A percentile compares a stretch with the other conserved stretches of the same genome.
These are phyloP conservation scores for Acanthopagrus latus DNA, from an alignment of 2,797 vertebrate species.

Conservation along the genomic window DNA sequence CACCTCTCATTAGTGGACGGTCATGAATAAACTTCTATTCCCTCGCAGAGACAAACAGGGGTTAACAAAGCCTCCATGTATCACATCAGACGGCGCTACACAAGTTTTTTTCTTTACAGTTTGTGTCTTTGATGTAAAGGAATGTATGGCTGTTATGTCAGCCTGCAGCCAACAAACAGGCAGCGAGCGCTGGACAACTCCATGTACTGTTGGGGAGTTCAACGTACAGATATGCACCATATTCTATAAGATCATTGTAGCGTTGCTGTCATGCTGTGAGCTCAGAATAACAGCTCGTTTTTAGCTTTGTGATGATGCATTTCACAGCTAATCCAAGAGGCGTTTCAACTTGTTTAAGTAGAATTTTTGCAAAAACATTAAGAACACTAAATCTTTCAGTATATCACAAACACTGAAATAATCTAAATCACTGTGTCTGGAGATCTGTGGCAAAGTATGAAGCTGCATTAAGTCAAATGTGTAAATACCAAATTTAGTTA, in stretches of 20 bases:
- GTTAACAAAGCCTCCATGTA: slow-evolving; percentile 60
- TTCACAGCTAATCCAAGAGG: no score
- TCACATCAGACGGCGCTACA: slow-evolving; percentile 20
- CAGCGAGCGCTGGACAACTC: background rate
- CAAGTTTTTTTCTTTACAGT: slow-evolving; percentile 18
- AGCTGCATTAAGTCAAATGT: no score
- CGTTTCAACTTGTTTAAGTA: no score
- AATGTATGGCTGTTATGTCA: slow-evolving; percentile 41
- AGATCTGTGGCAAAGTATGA: background rate
- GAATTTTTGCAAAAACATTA: no score
- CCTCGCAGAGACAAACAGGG: slow-evolving; percentile 45
- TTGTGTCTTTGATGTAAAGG: slow-evolving; percentile 27
- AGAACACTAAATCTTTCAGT: background rate
- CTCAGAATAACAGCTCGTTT: background rate
- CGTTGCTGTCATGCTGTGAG: background rate
- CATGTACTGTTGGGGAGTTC: background rate
- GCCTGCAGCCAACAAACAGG: background rate
- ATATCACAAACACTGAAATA: background rate
- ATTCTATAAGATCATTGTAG: background rate
- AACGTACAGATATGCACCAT: background rate
- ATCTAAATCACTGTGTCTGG: background rate
- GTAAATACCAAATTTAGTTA: background rate
- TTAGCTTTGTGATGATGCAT: no score
- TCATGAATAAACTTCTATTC: slow-evolving; percentile 64
- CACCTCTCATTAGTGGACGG: slow-evolving; percentile 74